Conservation (phyloP, 2,113 vertebrate genomes). For the Pristiophorus japonicus region DNA sequence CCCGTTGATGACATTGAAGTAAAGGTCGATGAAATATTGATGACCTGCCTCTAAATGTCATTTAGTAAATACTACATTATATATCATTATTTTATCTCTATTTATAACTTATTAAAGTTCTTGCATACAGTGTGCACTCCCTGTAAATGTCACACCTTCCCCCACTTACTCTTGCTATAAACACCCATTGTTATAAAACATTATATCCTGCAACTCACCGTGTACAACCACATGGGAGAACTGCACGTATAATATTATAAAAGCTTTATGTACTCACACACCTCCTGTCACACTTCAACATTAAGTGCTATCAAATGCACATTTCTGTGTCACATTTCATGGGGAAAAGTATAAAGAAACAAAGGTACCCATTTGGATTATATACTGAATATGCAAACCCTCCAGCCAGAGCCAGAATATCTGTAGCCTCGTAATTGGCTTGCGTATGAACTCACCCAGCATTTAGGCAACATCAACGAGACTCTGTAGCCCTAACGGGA, state of each 20-base stretch:
- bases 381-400: not conserved
- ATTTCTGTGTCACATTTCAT: not conserved
- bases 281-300: not conserved
- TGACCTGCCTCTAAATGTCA: not conserved
- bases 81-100: not conserved
- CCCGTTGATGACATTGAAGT: not conserved
- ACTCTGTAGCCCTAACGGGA: not conserved
- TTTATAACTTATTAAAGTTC: constrained; percentile 7
- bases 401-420: not conserved
- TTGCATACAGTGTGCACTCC: not conserved
- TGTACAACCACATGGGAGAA: not conserved
- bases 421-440: not conserved
- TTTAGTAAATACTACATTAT: constrained; percentile 4
- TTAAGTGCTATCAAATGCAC: not conserved
- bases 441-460: not conserved
- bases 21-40: not conserved
- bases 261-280: not conserved
- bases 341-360: not conserved
- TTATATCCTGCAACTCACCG: too few relatives aligned
- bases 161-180: not conserved
- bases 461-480: not conserved
- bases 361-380: not conserved
- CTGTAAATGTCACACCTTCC: not conserved
- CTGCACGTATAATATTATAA: not conserved
- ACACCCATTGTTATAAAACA: not conserved